A percentile compares a stretch with the other conserved stretches of the same genome.
These are phyloP conservation scores for Archilochus colubris DNA, from an alignment of 2,113 vertebrate species.

Conservation along the genomic window DNA sequence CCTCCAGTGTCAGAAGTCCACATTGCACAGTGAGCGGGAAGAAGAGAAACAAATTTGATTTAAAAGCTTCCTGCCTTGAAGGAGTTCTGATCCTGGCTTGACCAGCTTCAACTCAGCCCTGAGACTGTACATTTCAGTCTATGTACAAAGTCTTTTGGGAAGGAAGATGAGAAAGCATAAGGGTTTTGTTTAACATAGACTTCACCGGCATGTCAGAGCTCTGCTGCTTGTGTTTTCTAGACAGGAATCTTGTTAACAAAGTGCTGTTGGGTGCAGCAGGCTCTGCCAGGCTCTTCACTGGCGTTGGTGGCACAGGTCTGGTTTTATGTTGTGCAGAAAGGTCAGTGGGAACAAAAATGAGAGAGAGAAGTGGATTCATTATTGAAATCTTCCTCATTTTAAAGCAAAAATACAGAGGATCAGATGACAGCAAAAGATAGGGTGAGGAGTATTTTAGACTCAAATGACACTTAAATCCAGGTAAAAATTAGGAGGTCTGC, in stretches of 20 bases:
- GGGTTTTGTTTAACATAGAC: not conserved
- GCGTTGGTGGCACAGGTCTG: not conserved
- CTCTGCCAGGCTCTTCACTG: not conserved
- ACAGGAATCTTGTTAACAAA: not conserved
- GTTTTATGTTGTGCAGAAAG: not conserved
- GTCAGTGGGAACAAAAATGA: not conserved
- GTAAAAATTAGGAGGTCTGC: not conserved
- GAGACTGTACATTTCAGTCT: not conserved
- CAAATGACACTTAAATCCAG: not conserved
- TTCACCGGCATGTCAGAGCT: not conserved
- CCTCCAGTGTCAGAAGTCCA: not conserved
- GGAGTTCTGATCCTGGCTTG: not conserved
- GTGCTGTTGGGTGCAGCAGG: not conserved
- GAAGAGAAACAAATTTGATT: not conserved
- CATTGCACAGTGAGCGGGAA: accelerated
- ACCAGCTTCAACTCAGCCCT: not conserved
- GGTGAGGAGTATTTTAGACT: not conserved
- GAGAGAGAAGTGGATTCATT: not conserved
- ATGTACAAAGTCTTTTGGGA: not conserved
- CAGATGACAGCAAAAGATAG: not conserved
- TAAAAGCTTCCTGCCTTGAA: not conserved
- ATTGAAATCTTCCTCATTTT: not conserved
- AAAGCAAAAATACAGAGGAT: not conserved
- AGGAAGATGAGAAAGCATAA: not conserved
- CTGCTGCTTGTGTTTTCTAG: not conserved